phyloP scores from a whole-genome alignment of 2,888 invertebrate genomes.

The Aphodius granarius region DNA sequence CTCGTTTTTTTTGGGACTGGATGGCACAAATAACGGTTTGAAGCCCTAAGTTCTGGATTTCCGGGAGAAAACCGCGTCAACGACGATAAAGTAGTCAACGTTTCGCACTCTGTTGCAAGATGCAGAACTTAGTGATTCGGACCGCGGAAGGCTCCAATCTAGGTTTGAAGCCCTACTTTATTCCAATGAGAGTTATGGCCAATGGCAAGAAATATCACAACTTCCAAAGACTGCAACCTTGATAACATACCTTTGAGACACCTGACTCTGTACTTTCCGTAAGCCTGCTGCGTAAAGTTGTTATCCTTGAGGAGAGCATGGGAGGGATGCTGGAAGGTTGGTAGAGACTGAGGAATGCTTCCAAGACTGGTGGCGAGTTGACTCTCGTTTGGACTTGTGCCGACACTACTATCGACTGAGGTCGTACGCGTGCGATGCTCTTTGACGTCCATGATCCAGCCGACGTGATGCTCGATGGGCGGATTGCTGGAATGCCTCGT shows the following conservation, averaged over 20 bases:
- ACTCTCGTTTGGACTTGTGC: constrained; percentile 71
- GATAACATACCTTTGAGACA: constrained; percentile 69
- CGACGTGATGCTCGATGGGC: constrained; percentile 92
- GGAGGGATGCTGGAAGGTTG: constrained; percentile 94
- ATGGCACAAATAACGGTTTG: too few species aligned
- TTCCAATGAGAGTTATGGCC: not conserved
- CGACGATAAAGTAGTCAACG: too few species aligned
- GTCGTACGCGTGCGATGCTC: constrained; percentile 80
- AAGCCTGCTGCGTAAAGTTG: constrained; percentile 96
- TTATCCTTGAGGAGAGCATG: constrained; percentile 93
- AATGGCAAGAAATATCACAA: not conserved
- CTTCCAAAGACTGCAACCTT: not conserved
- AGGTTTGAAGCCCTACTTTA: too few species aligned
- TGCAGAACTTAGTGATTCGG: too few species aligned
- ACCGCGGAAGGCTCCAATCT: too few species aligned
- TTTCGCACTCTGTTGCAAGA: too few species aligned
- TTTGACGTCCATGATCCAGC: constrained; percentile 95
- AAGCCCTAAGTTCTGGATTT: too few species aligned
- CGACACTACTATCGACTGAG: constrained; percentile 78
- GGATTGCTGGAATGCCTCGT: constrained; percentile 92
- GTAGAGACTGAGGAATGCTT: constrained; percentile 78
- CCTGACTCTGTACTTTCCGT: constrained; percentile 92
- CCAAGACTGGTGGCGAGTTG: constrained; percentile 60
- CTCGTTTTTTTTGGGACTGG: too few species aligned
- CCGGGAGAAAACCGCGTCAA: too few species aligned